phyloP scores from a whole-genome alignment of 2,113 vertebrate genomes.

The Engystomops pustulosus region DNA sequence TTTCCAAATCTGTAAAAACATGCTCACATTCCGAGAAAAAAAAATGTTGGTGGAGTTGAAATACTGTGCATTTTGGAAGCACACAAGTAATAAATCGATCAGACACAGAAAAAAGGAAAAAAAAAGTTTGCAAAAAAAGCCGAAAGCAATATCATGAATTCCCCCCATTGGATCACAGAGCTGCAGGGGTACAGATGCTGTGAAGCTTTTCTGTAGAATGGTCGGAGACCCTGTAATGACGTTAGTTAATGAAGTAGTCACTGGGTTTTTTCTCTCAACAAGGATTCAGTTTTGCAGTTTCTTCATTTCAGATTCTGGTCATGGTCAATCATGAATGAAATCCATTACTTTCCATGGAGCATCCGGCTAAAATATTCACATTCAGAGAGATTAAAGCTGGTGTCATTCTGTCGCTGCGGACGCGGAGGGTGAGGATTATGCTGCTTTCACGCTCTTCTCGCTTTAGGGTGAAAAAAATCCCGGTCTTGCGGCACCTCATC shows the following conservation, averaged over 20 bases:
- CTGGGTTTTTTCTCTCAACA: neutral
- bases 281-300: neutral
- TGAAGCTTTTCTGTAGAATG: neutral
- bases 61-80: no score
- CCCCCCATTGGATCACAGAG: no score
- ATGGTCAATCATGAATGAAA: conserved; percentile 32
- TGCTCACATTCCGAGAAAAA: no score
- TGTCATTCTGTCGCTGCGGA: neutral
- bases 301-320: conserved; percentile 30
- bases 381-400: conserved; percentile 38
- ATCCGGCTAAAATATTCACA: conserved; percentile 44
- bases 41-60: no score
- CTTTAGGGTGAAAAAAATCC: conserved; percentile 11
- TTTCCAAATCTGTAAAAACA: no score
- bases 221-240: neutral
- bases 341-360: conserved; percentile 34
- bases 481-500: neutral
- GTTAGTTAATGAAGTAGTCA: neutral
- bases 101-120: no score
- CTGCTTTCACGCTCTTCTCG: conserved; percentile 18
- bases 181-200: neutral
- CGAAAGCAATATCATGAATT: no score
- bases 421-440: conserved; percentile 21
- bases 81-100: no score
- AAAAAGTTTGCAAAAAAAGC: no score